Conservation (phyloP, 2,888 invertebrate species). For the Andricus quercusramuli region DNA sequence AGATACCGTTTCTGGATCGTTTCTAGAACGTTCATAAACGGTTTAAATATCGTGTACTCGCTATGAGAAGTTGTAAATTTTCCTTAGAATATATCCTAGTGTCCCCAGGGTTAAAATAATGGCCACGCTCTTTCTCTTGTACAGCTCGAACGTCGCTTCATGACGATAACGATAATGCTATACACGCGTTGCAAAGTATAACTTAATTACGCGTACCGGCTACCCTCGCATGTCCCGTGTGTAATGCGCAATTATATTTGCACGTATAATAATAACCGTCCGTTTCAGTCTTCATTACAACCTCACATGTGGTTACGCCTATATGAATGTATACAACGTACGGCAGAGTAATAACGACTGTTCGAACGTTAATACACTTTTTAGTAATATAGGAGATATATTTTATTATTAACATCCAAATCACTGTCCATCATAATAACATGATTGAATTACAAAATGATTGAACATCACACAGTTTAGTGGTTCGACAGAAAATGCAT, state of each 20-base stretch:
- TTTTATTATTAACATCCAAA: background rate
- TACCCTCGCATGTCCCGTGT: slow-evolving; percentile 53
- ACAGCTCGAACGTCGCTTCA: slow-evolving; percentile 40
- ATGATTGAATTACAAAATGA: background rate
- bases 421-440: background rate
- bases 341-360: background rate
- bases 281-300: slow-evolving; percentile 64
- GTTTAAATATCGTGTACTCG: too few relatives aligned
- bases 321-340: background rate
- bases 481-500: too few relatives aligned
- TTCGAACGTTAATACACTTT: background rate
- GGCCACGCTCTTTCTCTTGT: background rate
- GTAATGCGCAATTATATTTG: slow-evolving; percentile 63
- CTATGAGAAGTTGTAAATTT: background rate
- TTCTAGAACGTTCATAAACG: too few relatives aligned
- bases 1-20: too few relatives aligned
- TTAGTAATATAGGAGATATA: background rate
- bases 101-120: background rate
- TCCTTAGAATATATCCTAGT: background rate
- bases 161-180: slow-evolving; percentile 62
- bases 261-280: slow-evolving; percentile 54
- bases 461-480: background rate
- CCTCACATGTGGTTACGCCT: background rate
- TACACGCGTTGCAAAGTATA: slow-evolving; percentile 64
- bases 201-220: slow-evolving; percentile 65